Percentiles rank a stretch among this genome's conserved stretches.
These are phyloP conservation scores for Platanista minor DNA, from an alignment of 2,113 vertebrate species.

Conservation along the genomic window DNA sequence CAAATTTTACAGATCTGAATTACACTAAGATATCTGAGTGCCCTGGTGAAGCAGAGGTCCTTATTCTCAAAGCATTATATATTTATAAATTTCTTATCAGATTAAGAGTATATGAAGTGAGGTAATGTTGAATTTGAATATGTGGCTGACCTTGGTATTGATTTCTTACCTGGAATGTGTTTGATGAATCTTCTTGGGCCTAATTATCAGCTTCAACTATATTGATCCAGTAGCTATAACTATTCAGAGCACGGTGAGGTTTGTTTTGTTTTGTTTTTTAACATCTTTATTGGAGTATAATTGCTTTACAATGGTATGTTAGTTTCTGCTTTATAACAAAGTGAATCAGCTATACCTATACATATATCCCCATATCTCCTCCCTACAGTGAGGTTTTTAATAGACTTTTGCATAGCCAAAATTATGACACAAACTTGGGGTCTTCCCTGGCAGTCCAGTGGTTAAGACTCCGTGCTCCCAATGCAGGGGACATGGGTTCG, in stretches of 20 bases:
- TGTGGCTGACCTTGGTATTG: neutral
- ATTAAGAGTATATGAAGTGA: conserved; percentile 13
- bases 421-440: neutral
- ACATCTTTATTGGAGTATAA: too few species aligned
- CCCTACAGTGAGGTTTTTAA: neutral
- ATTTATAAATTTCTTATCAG: neutral
- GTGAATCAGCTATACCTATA: too few species aligned
- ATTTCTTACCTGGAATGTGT: conserved; percentile 27
- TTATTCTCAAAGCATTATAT: neutral
- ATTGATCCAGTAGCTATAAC: neutral
- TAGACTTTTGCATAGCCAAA: neutral
- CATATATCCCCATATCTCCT: too few species aligned
- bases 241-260: neutral
- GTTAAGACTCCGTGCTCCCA: too few species aligned
- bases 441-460: too few species aligned
- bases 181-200: neutral
- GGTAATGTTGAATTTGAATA: neutral
- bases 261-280: too few species aligned
- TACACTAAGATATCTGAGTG: neutral
- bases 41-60: neutral
- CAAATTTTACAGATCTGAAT: neutral
- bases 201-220: neutral
- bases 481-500: too few species aligned
- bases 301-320: too few species aligned
- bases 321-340: too few species aligned